These are phyloP conservation scores for Ambastaia sidthimunki DNA, from an alignment of 2,797 vertebrate species.

Conservation along the genomic window DNA sequence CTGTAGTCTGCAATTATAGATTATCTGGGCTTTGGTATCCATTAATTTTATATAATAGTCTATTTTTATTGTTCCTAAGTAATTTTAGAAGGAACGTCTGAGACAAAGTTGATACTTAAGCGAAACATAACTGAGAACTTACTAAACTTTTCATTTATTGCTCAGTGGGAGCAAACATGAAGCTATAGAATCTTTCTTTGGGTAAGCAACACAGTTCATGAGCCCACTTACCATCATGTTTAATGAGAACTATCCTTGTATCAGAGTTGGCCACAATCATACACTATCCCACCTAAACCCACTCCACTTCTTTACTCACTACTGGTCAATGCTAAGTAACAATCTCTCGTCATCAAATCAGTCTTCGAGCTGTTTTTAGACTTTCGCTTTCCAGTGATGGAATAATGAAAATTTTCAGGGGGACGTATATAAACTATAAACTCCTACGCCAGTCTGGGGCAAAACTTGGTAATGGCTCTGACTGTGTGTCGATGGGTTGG, in stretches of 20 bases:
- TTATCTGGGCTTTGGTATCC: not conserved
- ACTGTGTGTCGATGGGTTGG: constrained; percentile 13
- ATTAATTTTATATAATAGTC: not conserved
- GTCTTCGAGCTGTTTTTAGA: not conserved
- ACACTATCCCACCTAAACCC: not conserved
- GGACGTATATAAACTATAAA: not conserved
- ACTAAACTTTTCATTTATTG: not conserved
- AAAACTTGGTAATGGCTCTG: constrained; percentile 18
- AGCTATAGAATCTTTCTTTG: not conserved
- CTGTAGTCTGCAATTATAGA: not conserved
- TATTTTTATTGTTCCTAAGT: no score
- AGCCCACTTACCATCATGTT: not conserved
- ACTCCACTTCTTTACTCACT: not conserved
- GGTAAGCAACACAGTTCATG: not conserved
- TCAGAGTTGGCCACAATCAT: not conserved
- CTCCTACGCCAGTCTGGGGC: not conserved
- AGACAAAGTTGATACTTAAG: not conserved
- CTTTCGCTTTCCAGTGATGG: not conserved
- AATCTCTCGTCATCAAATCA: not conserved
- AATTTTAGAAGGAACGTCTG: no score
- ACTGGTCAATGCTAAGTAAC: not conserved
- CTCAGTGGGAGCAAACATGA: not conserved
- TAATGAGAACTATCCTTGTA: not conserved
- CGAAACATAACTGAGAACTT: not conserved
- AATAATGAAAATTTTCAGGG: not conserved